Base-by-base conservation (phyloP, 2,113 vertebrate genomes). In the Clupea harengus region DNA sequence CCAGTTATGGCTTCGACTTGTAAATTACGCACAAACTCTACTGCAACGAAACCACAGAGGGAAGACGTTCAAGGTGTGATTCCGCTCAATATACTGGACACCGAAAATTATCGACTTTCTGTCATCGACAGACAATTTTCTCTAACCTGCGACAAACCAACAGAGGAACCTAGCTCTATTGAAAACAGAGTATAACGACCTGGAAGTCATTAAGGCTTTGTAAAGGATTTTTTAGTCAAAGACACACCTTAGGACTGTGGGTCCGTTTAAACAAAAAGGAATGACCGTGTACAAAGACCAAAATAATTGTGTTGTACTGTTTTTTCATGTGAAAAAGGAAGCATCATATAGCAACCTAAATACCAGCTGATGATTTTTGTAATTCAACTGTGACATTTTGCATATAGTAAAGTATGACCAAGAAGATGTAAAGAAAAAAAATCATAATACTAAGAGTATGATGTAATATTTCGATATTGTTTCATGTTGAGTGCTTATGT, bases 1-100 rank as follows among this genome's bases (percentile, higher is more conserved):
- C 91, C 94, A 0, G 87, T 89, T 64, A 18, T 85, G 45, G 87
- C 87, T 9, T 91, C 92, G 45, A 83, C 54, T 20, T 92, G 92
- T 85, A 78, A 88, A 44, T 90, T 93, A 84, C 94, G 92, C 85
- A 90, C 91, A 1, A 85, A 90, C 83, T 94, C 93, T 44, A 91
- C 85, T 11, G 81, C 87, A 15, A 82, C 84, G 15, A 86, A 91
- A 2, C 92, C 89, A 3, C 86, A 88, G 0, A 81, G 6, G 2
- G 86, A 88, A 5, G 92, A 93, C 2, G 89, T 82, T 1, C 92
- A 88, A 3, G 90, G 82, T 22, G 89, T 85, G 0, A 90, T 91
- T 0, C 90, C 92, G 10, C 92, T 94, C 22, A 92, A 93, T 45
- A 85, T 88, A 1, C 81, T 90, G 28, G 91, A 91, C 67, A 93